Percentiles rank a stretch among this genome's conserved stretches.
Conservation (phyloP, 2,797 vertebrate genomes). For the Myioborus miniatus region DNA sequence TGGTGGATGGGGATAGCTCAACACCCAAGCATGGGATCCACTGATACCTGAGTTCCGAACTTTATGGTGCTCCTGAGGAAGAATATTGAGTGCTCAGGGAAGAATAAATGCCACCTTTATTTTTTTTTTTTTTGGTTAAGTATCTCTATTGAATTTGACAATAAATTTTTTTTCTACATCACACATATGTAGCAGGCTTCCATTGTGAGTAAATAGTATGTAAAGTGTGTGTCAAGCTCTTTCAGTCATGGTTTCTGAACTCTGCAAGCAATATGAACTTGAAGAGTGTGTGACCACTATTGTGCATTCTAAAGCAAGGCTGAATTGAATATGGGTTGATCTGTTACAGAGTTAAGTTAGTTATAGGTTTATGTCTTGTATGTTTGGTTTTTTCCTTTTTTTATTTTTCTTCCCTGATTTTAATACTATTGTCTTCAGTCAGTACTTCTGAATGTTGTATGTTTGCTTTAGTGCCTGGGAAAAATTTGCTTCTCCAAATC, state of each 20-base stretch:
- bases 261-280: background rate
- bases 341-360: background rate
- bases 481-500: background rate
- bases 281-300: background rate
- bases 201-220: background rate
- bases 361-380: background rate
- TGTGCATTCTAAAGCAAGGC: background rate
- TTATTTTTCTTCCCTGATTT: background rate
- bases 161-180: background rate
- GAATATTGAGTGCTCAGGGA: background rate
- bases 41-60: background rate
- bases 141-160: background rate
- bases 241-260: background rate
- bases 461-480: background rate
- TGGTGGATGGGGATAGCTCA: background rate
- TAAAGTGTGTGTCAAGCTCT: background rate
- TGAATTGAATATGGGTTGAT: background rate
- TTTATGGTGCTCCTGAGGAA: background rate
- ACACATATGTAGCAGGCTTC: background rate
- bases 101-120: background rate
- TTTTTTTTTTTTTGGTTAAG: background rate
- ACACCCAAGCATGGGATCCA: fast-evolving
- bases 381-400: fast-evolving
- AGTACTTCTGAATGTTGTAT: background rate
- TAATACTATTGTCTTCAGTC: background rate